Evolutionary conservation across 2,797 vertebrate species (phyloP).

Genomic region (Myotis planiceps): DNA sequence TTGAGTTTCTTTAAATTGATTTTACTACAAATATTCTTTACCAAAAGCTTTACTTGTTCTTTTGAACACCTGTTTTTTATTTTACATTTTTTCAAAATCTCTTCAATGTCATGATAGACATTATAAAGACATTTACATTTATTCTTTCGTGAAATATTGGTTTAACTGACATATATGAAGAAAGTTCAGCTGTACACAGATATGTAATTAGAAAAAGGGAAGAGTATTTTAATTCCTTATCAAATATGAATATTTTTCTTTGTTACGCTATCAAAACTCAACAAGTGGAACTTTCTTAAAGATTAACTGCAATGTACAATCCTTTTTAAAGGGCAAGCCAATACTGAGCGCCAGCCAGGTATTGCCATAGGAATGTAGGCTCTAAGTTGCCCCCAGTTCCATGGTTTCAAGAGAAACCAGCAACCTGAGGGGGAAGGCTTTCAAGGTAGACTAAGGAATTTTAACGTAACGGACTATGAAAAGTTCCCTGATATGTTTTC

Average conservation of each 20-base stretch:
- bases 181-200: background rate
- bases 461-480: background rate
- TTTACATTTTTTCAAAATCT: background rate
- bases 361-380: background rate
- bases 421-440: background rate
- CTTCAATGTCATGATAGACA: background rate
- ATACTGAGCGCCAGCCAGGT: no score
- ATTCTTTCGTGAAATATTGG: background rate
- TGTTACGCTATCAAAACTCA: background rate
- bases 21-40: constrained; percentile 57
- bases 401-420: background rate
- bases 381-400: background rate
- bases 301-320: background rate
- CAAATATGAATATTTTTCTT: background rate
- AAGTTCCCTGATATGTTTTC: background rate
- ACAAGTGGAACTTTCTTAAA: background rate
- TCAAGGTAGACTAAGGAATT: background rate
- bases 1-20: constrained; percentile 46
- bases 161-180: background rate
- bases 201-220: background rate
- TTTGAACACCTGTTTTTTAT: constrained; percentile 17
- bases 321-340: background rate
- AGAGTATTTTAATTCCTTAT: background rate
- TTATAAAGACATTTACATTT: background rate
- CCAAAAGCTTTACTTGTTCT: background rate